Conservation (phyloP, 2,888 invertebrate genomes). For the Vanessa cardui region DNA sequence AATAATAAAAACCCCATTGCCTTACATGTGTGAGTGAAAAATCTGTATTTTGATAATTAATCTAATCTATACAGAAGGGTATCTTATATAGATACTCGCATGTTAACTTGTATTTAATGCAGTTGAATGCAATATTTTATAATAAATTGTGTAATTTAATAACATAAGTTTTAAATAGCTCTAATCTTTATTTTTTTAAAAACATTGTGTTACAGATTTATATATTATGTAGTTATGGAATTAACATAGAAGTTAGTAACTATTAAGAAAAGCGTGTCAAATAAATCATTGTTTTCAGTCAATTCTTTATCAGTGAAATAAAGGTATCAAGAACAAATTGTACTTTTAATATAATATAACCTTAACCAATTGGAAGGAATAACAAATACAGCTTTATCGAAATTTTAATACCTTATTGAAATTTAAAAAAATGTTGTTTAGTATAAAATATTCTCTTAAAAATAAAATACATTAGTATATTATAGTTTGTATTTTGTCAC, state of each 20-base stretch:
- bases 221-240: conserved; percentile 80
- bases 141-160: conserved; percentile 80
- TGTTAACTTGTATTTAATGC: conserved; percentile 82
- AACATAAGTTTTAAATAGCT: conserved; percentile 77
- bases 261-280: conserved; percentile 79
- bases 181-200: conserved; percentile 82
- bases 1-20: conserved; percentile 77
- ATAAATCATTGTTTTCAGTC: conserved; percentile 81
- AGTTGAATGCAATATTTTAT: conserved; percentile 83
- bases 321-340: conserved; percentile 66
- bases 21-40: conserved; percentile 76
- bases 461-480: conserved; percentile 32
- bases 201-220: conserved; percentile 80
- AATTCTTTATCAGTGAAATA: conserved; percentile 81
- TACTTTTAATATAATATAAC: conserved; percentile 26
- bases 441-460: conserved; percentile 2
- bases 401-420: background rate
- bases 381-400: background rate
- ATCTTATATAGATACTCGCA: conserved; percentile 67
- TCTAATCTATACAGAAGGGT: conserved; percentile 74
- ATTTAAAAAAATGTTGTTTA: background rate
- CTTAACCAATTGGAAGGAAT: conserved; percentile 5
- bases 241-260: conserved; percentile 69
- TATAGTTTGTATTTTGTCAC: conserved; percentile 29
- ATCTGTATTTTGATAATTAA: conserved; percentile 79